phyloP scores from a whole-genome alignment of 2,888 invertebrate species.

The Julus scandinavius region DNA sequence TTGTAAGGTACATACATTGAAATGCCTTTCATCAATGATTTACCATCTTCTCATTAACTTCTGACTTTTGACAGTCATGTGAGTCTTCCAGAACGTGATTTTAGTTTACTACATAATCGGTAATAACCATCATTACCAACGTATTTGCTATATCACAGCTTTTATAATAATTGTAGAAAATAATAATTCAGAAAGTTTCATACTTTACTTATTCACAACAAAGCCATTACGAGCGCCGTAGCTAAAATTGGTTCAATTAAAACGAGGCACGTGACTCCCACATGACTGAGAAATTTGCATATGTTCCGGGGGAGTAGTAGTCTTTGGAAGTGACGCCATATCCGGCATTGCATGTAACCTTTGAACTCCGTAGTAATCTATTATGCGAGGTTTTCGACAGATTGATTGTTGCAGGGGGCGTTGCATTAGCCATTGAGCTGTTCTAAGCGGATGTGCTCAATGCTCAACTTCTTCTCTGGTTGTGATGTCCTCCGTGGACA shows the following conservation, averaged over 20 bases:
- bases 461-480: constrained; percentile 21
- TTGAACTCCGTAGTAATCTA: constrained; percentile 36
- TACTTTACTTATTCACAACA: too few relatives aligned
- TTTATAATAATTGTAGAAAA: too few relatives aligned
- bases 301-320: neutral
- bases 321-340: constrained; percentile 30
- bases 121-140: too few relatives aligned
- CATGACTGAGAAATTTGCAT: constrained; percentile 42
- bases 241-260: neutral
- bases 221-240: too few relatives aligned
- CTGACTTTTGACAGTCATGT: too few relatives aligned
- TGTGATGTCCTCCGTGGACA: neutral
- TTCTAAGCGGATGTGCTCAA: constrained; percentile 45
- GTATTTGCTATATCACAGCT: too few relatives aligned
- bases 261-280: neutral
- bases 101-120: too few relatives aligned
- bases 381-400: constrained; percentile 47
- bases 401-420: constrained; percentile 40
- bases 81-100: too few relatives aligned
- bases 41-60: too few relatives aligned
- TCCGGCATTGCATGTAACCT: constrained; percentile 39
- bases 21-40: too few relatives aligned
- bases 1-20: too few relatives aligned
- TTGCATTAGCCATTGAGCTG: neutral
- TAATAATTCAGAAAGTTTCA: too few relatives aligned